Percentiles rank a stretch among this genome's conserved stretches.
Conservation (phyloP, 2,797 vertebrate genomes). For the Pangasius krempfi region DNA sequence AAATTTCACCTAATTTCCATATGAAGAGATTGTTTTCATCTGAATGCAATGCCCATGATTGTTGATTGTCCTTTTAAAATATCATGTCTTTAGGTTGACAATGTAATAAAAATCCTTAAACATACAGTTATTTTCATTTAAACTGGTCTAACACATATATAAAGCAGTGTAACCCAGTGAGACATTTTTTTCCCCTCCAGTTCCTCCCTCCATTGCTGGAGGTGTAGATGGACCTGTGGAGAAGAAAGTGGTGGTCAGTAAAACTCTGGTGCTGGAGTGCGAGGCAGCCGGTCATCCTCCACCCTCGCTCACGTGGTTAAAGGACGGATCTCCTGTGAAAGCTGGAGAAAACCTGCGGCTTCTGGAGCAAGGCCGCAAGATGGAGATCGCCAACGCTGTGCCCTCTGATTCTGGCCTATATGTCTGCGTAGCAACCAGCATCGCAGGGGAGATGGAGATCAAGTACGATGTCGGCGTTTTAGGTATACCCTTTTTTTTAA, state of each 20-base stretch:
- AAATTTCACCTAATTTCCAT: neutral
- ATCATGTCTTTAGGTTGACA: neutral
- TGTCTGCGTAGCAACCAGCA: slow-evolving; percentile 89
- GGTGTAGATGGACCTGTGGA: slow-evolving; percentile 70
- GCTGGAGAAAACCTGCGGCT: slow-evolving; percentile 76
- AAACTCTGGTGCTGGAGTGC: slow-evolving; percentile 83
- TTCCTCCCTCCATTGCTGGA: slow-evolving; percentile 88
- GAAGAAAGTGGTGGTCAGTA: slow-evolving; percentile 82
- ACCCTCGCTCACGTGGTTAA: slow-evolving; percentile 92
- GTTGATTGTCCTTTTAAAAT: neutral
- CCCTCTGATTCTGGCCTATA: slow-evolving; percentile 84
- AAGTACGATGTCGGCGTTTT: slow-evolving; percentile 89
- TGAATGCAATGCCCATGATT: neutral
- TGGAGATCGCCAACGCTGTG: slow-evolving; percentile 77
- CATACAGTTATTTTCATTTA: neutral
- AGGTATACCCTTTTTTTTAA: slow-evolving; percentile 71
- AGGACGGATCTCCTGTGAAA: slow-evolving; percentile 85
- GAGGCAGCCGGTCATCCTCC: slow-evolving; percentile 88
- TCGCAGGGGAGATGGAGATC: slow-evolving; percentile 92
- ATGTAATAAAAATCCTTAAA: neutral
- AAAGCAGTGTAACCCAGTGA: neutral
- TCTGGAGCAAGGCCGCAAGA: slow-evolving; percentile 80
- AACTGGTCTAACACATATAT: neutral
- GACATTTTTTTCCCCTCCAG: slow-evolving; percentile 64
- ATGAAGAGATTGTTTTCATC: neutral